A percentile compares a stretch with the other conserved stretches of the same genome.
phyloP scores from a whole-genome alignment of 2,797 vertebrate species.

The Zenarchopterus dispar region DNA sequence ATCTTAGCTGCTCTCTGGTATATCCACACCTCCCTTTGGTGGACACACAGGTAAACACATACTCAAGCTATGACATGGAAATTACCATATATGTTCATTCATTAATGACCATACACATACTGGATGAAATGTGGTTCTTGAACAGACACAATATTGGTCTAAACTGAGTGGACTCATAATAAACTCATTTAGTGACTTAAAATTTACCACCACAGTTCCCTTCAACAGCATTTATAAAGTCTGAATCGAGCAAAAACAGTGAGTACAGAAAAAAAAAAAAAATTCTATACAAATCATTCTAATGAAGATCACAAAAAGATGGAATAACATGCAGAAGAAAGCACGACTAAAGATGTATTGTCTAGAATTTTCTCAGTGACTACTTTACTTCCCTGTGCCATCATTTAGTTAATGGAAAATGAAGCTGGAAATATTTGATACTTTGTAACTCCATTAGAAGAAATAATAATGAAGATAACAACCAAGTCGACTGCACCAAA shows the following conservation, averaged over 20 bases:
- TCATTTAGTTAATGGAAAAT: too few relatives aligned
- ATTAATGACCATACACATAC: slow-evolving; percentile 1
- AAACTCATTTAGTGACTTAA: too few relatives aligned
- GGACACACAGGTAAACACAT: neutral
- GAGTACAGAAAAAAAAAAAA: neutral
- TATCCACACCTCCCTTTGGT: slow-evolving; percentile 44
- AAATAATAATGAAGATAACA: too few relatives aligned
- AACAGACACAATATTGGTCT: too few relatives aligned
- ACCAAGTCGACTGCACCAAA: too few relatives aligned
- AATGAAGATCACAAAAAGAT: slow-evolving; percentile 11
- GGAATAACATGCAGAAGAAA: slow-evolving; percentile 33
- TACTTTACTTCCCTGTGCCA: too few relatives aligned
- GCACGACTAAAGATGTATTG: slow-evolving; percentile 29
- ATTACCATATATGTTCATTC: slow-evolving; percentile 1
- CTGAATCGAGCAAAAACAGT: neutral
- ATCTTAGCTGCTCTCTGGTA: slow-evolving; percentile 44
- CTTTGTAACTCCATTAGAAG: too few relatives aligned
- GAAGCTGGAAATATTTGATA: too few relatives aligned
- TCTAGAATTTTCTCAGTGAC: slow-evolving; percentile 17
- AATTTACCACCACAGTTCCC: neutral
- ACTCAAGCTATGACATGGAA: slow-evolving; percentile 17
- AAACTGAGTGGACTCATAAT: too few relatives aligned
- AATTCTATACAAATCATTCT: too few relatives aligned
- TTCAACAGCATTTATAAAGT: slow-evolving; percentile 7
- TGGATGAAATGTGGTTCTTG: slow-evolving; percentile 5